Base-by-base conservation (phyloP, 2,113 vertebrate species). In the Trematomus loennbergii region DNA sequence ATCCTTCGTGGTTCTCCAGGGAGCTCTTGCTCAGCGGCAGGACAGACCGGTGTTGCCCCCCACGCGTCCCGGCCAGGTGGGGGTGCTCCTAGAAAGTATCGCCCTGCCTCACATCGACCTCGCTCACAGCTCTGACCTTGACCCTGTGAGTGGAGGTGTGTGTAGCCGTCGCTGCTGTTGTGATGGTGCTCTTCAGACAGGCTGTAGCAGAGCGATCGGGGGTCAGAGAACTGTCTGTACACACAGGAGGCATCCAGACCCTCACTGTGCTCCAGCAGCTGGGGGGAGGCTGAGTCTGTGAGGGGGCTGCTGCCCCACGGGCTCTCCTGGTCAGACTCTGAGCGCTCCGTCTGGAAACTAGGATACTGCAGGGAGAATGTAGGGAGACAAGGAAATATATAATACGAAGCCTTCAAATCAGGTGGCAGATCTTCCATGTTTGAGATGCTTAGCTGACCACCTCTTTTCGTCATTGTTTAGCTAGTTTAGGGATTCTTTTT, bases 261-360 rank as follows among this genome's bases (percentile, higher is more conserved):
- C 67, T 98, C 97, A 0, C 60, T 9, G 0, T 96, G 93, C 63
- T 99, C 97, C 94, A 97, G 85, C 7, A 98, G 95, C 93, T 97
- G 97, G 10, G 98, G 98, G 70, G 97, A 98, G 65, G 96, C 95
- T 0, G 96, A 93, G 60, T 98, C 97, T 0, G 97, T 98, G 78
- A 98, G 91, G 0, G 97, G 97, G 58, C 97, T 98, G 64, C 97
- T 97, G 0, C 97, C 97, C 97, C 98, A 98, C 3, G 97, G 97
- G 83, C 97, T 98, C 78, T 98, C 98, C 3, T 97, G 97, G 85
- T 99, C 97, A 0, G 97, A 99, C 82, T 99, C 98, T 0, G 97
- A 97, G 40, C 97, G 95, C 86, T 99, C 98, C 0, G 96, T 94
- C 87, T 97, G 97, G 91, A 99, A 99, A 84, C 97, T 96, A 9